Conservation (phyloP, 2,888 invertebrate species). For the Sicus ferrugineus region DNA sequence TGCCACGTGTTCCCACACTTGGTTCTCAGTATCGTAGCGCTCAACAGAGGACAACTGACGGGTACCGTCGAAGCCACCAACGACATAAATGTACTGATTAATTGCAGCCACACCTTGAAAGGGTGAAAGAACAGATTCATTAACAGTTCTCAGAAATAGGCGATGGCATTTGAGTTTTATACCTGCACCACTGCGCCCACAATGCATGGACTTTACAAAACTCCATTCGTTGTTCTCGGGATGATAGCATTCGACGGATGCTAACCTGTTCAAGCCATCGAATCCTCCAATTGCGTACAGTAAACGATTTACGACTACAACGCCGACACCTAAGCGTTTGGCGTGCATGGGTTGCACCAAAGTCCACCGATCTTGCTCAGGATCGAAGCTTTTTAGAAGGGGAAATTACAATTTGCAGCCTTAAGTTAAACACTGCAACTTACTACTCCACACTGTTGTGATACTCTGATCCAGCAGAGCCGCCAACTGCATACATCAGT, state of each 20-base stretch:
- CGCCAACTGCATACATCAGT: slow-evolving; percentile 89
- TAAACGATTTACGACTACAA: slow-evolving; percentile 79
- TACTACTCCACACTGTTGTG: slow-evolving; percentile 91
- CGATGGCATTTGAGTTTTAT: slow-evolving; percentile 36
- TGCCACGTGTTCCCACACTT: slow-evolving; percentile 80
- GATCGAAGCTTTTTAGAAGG: slow-evolving; percentile 76
- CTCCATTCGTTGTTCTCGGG: slow-evolving; percentile 93
- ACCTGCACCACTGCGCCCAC: slow-evolving; percentile 86
- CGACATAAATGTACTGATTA: slow-evolving; percentile 88
- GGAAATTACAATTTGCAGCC: neutral
- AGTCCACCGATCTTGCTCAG: slow-evolving; percentile 84
- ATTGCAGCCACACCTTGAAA: slow-evolving; percentile 78
- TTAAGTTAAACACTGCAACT: slow-evolving; percentile 49
- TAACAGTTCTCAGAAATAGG: neutral
- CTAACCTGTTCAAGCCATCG: slow-evolving; percentile 80
- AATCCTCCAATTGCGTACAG: slow-evolving; percentile 89
- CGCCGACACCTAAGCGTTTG: slow-evolving; percentile 82
- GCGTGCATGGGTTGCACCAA: slow-evolving; percentile 77
- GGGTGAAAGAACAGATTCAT: neutral
- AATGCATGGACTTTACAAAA: slow-evolving; percentile 79
- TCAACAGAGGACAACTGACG: slow-evolving; percentile 85
- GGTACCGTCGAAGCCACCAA: slow-evolving; percentile 91
- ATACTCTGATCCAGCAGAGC: slow-evolving; percentile 84
- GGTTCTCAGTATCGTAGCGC: slow-evolving; percentile 83
- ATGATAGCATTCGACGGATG: slow-evolving; percentile 89